phyloP scores from a whole-genome alignment of 2,797 vertebrate genomes.

The Apodemus agrarius region DNA sequence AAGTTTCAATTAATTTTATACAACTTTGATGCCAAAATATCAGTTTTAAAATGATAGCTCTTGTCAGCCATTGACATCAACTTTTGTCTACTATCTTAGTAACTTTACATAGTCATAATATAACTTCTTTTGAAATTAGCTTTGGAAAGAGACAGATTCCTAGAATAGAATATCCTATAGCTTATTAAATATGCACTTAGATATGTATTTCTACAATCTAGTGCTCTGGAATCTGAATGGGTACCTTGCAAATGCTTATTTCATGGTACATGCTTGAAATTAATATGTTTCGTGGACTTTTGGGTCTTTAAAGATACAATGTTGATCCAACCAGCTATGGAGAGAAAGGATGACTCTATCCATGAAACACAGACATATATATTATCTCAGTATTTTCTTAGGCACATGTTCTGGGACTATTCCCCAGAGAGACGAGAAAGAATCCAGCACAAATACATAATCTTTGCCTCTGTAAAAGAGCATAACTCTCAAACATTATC shows the following conservation, averaged over 20 bases:
- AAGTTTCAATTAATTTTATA: background rate
- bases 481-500: background rate
- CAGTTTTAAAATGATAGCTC: background rate
- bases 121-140: background rate
- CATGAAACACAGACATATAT: background rate
- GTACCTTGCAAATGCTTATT: background rate
- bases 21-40: background rate
- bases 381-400: background rate
- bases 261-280: background rate
- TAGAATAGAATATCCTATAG: background rate
- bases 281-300: background rate
- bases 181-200: background rate
- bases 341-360: background rate
- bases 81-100: background rate
- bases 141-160: background rate
- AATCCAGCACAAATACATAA: background rate
- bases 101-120: background rate
- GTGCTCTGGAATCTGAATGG: background rate
- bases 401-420: background rate
- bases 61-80: background rate
- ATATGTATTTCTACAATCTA: background rate
- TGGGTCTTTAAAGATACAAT: background rate
- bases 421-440: background rate
- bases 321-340: background rate
- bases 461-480: background rate